Conservation (phyloP, 1,140 invertebrate genomes). For the Zaprionus nigranus region DNA sequence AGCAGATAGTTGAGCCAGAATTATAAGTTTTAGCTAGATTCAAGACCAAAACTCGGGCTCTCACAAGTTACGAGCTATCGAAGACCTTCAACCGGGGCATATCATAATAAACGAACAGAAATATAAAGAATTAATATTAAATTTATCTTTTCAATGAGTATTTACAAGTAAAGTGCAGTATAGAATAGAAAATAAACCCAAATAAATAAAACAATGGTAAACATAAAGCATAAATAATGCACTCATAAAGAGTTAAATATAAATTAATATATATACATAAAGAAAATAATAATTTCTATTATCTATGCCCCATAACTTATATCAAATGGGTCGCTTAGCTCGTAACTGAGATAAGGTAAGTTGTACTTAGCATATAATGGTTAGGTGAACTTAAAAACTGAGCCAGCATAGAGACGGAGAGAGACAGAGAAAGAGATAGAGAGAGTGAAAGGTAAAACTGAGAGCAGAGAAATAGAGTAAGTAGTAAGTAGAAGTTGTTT, state of each 20-base stretch:
- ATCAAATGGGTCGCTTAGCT: conserved; percentile 19
- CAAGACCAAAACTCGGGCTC: conserved; percentile 42
- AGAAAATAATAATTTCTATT: neutral
- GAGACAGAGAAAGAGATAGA: conserved; percentile 19
- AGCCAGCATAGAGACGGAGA: conserved; percentile 1
- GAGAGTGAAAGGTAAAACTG: conserved; percentile 7
- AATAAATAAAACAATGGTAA: neutral
- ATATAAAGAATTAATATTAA: neutral
- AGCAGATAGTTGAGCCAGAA: neutral
- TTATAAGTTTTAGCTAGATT: conserved; percentile 39
- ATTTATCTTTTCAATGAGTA: neutral
- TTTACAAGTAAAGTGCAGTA: conserved; percentile 17
- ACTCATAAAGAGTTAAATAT: neutral
- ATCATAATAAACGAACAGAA: neutral
- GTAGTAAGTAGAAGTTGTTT: conserved; percentile 43
- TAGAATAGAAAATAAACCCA: neutral
- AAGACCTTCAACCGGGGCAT: neutral
- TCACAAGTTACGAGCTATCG: conserved; percentile 36
- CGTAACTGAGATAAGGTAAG: conserved; percentile 21
- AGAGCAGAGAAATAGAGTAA: neutral
- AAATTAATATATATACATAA: conserved; percentile 9
- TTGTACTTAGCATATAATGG: conserved; percentile 6
- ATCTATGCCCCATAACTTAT: neutral
- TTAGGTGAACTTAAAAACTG: conserved; percentile 1
- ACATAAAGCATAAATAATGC: too few relatives aligned